Conservation (phyloP, 2,113 vertebrate genomes). For the Xiphophorus maculatus region DNA sequence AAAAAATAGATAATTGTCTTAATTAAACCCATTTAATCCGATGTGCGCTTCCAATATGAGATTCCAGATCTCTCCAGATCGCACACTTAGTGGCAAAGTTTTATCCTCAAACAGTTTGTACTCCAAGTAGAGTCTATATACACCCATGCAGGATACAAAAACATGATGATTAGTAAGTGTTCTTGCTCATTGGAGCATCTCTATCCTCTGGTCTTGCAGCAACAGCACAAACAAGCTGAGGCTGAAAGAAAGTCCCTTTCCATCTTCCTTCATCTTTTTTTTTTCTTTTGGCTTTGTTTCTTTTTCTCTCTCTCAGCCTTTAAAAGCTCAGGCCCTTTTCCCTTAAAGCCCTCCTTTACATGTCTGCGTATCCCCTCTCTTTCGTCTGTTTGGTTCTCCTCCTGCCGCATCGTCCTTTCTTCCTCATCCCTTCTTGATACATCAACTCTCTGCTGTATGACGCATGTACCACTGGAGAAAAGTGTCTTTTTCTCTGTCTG, state of each 20-base stretch:
- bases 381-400: constrained; percentile 32
- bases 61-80: not conserved
- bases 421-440: constrained; percentile 24
- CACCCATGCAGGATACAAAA: constrained; percentile 1
- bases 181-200: constrained; percentile 52
- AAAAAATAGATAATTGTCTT: no score
- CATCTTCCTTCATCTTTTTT: constrained; percentile 44
- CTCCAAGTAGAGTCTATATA: constrained; percentile 15
- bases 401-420: constrained; percentile 32
- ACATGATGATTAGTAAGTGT: constrained; percentile 8
- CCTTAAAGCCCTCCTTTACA: constrained; percentile 29
- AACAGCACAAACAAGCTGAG: constrained; percentile 46
- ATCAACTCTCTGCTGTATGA: constrained; percentile 31
- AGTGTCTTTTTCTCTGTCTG: constrained; percentile 20
- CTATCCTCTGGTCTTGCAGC: constrained; percentile 29
- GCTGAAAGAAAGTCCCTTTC: constrained; percentile 37
- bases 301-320: constrained; percentile 5
- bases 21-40: no score
- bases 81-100: constrained; percentile 31
- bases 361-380: constrained; percentile 2
- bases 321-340: constrained; percentile 36
- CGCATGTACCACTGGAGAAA: constrained; percentile 8
- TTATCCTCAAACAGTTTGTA: not conserved
- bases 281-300: constrained; percentile 10
- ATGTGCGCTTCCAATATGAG: no score